phyloP scores from a whole-genome alignment of 2,888 invertebrate species.

The Argyra leucocephala region DNA sequence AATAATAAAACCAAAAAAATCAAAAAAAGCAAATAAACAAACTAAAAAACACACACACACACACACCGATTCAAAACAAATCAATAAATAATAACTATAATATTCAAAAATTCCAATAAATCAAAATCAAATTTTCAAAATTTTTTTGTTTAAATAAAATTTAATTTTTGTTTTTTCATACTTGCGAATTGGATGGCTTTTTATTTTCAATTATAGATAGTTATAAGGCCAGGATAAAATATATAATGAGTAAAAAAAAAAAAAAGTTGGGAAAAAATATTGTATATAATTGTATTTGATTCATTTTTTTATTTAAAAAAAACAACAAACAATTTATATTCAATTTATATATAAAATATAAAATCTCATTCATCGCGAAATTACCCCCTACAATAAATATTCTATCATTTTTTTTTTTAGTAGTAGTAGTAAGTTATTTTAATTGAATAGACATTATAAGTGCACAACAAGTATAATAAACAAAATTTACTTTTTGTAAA shows the following conservation, averaged over 20 bases:
- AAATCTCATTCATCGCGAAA: conserved; percentile 6
- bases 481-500: no score
- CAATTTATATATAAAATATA: not conserved
- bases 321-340: not conserved
- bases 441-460: no score
- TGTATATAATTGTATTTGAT: not conserved
- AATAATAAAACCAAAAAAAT: conserved; percentile 11
- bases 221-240: not conserved
- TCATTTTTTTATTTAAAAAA: not conserved
- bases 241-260: conserved; percentile 3
- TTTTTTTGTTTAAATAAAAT: not conserved
- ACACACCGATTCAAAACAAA: not conserved
- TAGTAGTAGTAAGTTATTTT: no score
- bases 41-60: conserved; percentile 9
- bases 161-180: not conserved
- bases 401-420: no score
- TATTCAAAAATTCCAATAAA: not conserved
- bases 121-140: not conserved
- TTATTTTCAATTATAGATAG: not conserved
- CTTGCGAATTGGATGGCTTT: conserved; percentile 4
- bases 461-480: no score
- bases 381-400: not conserved
- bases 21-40: conserved; percentile 10
- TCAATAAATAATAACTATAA: not conserved
- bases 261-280: conserved; percentile 1